A percentile compares a stretch with the other conserved stretches of the same genome.
phyloP scores from a whole-genome alignment of 2,113 vertebrate species.

The Elachura formosa region DNA sequence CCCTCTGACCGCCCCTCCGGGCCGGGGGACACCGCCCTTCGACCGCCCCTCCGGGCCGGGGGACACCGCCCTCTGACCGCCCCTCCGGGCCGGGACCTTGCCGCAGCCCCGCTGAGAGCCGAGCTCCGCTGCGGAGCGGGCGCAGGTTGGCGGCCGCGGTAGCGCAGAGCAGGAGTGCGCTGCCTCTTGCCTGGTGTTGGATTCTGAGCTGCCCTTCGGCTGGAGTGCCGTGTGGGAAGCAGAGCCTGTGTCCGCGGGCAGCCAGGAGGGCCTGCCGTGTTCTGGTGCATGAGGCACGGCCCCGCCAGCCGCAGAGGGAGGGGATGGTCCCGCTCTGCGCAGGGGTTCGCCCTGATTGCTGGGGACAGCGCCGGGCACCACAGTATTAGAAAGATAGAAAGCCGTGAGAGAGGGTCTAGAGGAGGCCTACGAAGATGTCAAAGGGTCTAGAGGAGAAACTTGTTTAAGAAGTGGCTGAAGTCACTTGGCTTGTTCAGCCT shows the following conservation, averaged over 20 bases:
- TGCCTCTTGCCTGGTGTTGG: too few relatives aligned
- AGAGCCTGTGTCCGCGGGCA: too few relatives aligned
- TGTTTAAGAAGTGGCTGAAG: neutral
- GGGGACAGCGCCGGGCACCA: neutral
- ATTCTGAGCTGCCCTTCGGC: neutral
- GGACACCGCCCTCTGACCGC: neutral
- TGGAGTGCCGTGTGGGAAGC: neutral
- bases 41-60: neutral
- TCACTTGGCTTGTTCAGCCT: neutral
- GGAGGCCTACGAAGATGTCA: neutral
- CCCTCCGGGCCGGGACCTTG: accelerated
- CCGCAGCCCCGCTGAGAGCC: accelerated
- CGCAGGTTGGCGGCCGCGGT: neutral
- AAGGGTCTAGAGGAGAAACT: neutral
- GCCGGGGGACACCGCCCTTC: too few relatives aligned
- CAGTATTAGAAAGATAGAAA: neutral
- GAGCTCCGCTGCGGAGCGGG: accelerated
- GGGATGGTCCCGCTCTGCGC: neutral
- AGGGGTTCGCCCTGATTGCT: neutral
- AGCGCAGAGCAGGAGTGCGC: accelerated
- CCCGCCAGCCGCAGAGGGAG: neutral
- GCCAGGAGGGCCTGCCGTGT: neutral
- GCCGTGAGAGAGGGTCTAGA: neutral
- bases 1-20: too few relatives aligned
- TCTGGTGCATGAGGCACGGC: neutral